Evolutionary conservation across 2,888 invertebrate genomes (phyloP), one percentile per base, ranked within the genome.

Genomic region (Drosophila flavopinicola): DNA sequence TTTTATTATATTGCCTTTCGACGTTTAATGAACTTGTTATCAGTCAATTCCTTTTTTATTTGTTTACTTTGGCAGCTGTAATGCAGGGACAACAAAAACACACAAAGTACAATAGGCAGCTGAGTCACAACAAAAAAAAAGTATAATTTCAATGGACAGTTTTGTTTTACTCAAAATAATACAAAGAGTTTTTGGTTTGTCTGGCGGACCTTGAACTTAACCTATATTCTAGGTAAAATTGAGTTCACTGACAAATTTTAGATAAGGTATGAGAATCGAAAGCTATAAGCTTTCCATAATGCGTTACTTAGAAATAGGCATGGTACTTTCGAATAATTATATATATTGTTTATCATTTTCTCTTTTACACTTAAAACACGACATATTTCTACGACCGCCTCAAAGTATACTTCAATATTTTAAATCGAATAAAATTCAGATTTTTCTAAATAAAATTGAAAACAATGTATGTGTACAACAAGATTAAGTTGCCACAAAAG

Each of bases 11-110:
- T 39, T 37, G 25, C n/a, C n/a, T 54, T 47, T 42, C 29, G 27
- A 35, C 56, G 66, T 85, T 83, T 84, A 84, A 71, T 59, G 86
- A 86, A 80, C 79, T 80, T 64, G 3, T 84, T 84, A 86, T 80
- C 80, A 63, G 58, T 32, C 53, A 42, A 54, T 63, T 60, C 27
- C 10, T 32, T 54, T 72, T 30, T 38, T 30, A 57, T 52, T 64
- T 69, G 45, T 56, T 70, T 52, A 58, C 49, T 67, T 45, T 24
- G 35, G 11, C 61, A 58, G 54, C 65, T 83, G 77, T 83, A 83
- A 83, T 83, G 60, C 45, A 68, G 61, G 44, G 10, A 6, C n/a
- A n/a, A 69, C 57, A 61, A 15, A 15, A 27, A 33, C 41, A 38
- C 33, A 38, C 37, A 61, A 66, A 51, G 53, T 57, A 44, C 49